These are phyloP conservation scores for Numida meleagris DNA, from an alignment of 2,113 vertebrate species.

Conservation along the genomic window DNA sequence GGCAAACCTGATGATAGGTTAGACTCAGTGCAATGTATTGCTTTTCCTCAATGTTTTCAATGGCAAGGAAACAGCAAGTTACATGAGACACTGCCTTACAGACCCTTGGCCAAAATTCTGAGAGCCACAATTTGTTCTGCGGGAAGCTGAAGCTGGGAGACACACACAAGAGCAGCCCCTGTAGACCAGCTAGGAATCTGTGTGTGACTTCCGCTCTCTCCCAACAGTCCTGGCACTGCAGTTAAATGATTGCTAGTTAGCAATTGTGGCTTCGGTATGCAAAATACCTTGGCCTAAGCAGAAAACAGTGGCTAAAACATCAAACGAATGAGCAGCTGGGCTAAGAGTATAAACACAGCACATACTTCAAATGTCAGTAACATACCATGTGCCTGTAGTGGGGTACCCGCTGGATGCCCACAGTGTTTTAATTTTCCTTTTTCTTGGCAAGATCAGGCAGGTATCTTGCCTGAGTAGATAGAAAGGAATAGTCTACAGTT, in stretches of 20 bases:
- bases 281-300: background rate
- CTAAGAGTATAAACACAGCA: background rate
- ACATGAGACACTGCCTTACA: background rate
- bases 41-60: background rate
- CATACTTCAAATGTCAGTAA: background rate
- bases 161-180: background rate
- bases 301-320: background rate
- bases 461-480: background rate
- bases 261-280: background rate
- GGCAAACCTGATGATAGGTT: background rate
- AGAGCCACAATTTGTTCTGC: background rate
- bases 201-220: background rate
- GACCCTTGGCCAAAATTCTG: background rate
- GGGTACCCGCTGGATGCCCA: background rate
- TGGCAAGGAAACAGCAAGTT: slow-evolving; percentile 6
- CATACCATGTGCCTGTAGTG: background rate
- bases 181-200: background rate
- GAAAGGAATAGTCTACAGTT: background rate
- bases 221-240: background rate
- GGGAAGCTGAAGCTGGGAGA: background rate
- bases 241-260: background rate
- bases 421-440: background rate
- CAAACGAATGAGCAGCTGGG: background rate
- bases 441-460: background rate
- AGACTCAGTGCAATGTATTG: background rate